Percentiles rank a stretch among this genome's conserved stretches.
These are phyloP conservation scores for Antechinus flavipes DNA, from an alignment of 2,113 vertebrate genomes.

Conservation along the genomic window DNA sequence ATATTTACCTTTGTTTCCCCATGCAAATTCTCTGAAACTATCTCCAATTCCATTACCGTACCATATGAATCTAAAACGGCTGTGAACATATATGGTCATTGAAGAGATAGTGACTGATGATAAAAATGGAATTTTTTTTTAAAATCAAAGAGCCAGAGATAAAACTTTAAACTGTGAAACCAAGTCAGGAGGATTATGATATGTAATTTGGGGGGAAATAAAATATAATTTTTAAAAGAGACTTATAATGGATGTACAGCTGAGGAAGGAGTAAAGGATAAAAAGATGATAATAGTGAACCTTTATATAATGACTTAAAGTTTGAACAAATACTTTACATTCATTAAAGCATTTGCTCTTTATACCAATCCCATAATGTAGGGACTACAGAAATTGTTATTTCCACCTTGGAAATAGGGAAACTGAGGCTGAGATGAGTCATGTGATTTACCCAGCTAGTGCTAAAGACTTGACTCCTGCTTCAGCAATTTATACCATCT, in stretches of 20 bases:
- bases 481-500: not conserved
- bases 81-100: not conserved
- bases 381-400: not conserved
- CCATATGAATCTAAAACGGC: not conserved
- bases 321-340: not conserved
- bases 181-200: not conserved
- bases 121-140: not conserved
- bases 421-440: not conserved
- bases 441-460: not conserved
- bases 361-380: not conserved
- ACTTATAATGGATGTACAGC: not conserved
- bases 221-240: not conserved
- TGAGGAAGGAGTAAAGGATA: not conserved
- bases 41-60: not conserved
- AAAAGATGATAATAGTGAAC: not conserved
- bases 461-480: not conserved
- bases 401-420: not conserved
- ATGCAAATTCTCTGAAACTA: constrained; percentile 30
- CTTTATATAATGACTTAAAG: not conserved
- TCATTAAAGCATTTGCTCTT: not conserved
- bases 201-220: not conserved
- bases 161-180: not conserved
- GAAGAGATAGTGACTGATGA: not conserved
- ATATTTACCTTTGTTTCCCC: not conserved
- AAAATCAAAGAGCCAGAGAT: not conserved